Evolutionary conservation across 2,888 invertebrate species (phyloP).

Genomic region (Synanthedon myopaeformis): DNA sequence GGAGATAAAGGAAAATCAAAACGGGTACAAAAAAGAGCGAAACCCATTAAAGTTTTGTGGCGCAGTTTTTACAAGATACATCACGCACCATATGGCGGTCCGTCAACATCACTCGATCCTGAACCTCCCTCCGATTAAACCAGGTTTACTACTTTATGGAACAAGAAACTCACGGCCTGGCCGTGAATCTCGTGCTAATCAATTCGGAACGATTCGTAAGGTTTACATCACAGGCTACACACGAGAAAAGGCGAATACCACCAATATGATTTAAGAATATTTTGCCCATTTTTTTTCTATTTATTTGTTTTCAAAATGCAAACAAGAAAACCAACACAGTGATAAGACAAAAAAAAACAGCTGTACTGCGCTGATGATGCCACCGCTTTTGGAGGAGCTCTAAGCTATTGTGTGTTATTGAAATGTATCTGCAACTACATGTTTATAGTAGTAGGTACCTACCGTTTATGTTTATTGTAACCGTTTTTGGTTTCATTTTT

Average conservation of each 20-base stretch:
- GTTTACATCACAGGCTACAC: constrained; percentile 95
- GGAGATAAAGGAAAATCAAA: too few species aligned
- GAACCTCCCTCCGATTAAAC: constrained; percentile 94
- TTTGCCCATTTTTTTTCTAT: constrained; percentile 79
- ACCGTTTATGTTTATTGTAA: too few species aligned
- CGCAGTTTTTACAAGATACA: constrained; percentile 97
- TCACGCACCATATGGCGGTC: constrained; percentile 99
- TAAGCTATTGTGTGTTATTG: too few species aligned
- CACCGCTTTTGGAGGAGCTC: too few species aligned
- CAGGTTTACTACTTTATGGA: constrained; percentile 95
- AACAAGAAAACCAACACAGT: too few species aligned
- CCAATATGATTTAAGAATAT: constrained; percentile 96
- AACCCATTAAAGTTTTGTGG: constrained; percentile 97
- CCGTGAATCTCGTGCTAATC: constrained; percentile 96
- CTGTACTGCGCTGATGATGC: too few species aligned
- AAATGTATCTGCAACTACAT: too few species aligned
- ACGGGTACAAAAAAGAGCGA: too few species aligned
- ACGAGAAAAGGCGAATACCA: constrained; percentile 91
- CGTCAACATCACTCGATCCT: constrained; percentile 97
- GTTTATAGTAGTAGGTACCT: too few species aligned
- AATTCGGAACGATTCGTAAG: constrained; percentile 94
- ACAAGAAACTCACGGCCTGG: constrained; percentile 95
- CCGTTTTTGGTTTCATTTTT: too few species aligned
- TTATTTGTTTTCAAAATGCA: not conserved
- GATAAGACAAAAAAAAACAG: too few species aligned